Percentiles rank a stretch among this genome's conserved stretches.
Evolutionary conservation across 2,888 invertebrate species (phyloP).

Genomic region (Chrysotoxum bicinctum): DNA sequence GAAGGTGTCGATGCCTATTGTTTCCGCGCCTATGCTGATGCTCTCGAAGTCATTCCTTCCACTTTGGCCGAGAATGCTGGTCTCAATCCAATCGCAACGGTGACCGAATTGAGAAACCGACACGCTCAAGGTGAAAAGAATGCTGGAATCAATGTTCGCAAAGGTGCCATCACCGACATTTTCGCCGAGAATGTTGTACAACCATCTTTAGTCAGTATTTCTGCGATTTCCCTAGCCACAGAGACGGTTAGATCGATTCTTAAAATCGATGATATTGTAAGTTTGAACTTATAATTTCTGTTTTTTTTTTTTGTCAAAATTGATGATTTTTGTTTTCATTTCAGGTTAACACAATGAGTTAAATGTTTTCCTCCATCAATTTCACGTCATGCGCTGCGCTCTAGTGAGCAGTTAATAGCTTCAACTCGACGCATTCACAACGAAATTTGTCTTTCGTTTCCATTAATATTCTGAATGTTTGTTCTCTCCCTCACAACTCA

Average conservation of each 20-base stretch:
- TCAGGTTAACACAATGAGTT: constrained; percentile 78
- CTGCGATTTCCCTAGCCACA: constrained; percentile 95
- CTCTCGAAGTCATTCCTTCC: constrained; percentile 95
- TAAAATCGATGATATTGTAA: constrained; percentile 99
- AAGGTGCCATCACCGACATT: constrained; percentile 98
- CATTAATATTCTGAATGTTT: constrained; percentile 33
- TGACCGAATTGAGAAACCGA: constrained; percentile 96
- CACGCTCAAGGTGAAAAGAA: constrained; percentile 93
- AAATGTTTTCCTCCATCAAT: constrained; percentile 58
- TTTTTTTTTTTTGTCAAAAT: neutral
- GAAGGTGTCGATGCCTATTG: constrained; percentile 98
- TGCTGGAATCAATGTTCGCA: constrained; percentile 97
- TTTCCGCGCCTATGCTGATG: constrained; percentile 96
- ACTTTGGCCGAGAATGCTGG: constrained; percentile 95
- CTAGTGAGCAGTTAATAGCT: neutral
- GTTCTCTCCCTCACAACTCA: constrained; percentile 36
- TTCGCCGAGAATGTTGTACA: constrained; percentile 98
- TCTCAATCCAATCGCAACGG: constrained; percentile 95
- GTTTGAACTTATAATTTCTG: constrained; percentile 58
- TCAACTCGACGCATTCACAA: constrained; percentile 28
- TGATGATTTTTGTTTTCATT: neutral
- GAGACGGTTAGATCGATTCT: constrained; percentile 98
- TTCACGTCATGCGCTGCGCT: constrained; percentile 25
- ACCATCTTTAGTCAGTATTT: constrained; percentile 96
- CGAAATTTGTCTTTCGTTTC: constrained; percentile 23